A percentile compares a stretch with the other conserved stretches of the same genome.
Evolutionary conservation across 2,113 vertebrate genomes (phyloP).

Genomic region (Callospermophilus lateralis): DNA sequence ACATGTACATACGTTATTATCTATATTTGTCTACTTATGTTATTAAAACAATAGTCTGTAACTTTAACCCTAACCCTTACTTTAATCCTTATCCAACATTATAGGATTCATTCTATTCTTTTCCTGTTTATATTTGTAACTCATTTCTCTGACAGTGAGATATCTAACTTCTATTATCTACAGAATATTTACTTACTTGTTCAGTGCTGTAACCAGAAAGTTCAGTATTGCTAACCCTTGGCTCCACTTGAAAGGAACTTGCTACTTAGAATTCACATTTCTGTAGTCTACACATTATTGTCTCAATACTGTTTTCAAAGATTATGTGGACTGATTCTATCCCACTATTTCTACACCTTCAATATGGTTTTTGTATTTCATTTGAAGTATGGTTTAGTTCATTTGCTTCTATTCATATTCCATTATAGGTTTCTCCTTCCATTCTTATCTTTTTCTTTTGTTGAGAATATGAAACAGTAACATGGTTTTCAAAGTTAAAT

Average conservation of each 20-base stretch:
- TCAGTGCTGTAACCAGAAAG: background rate
- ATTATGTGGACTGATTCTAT: background rate
- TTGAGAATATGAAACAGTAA: background rate
- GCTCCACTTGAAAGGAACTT: background rate
- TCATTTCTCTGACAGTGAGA: background rate
- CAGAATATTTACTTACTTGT: background rate
- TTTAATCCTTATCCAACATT: background rate
- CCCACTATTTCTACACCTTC: background rate
- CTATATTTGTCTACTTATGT: background rate
- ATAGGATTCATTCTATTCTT: background rate
- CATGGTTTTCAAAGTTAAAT: background rate
- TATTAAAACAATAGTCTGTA: background rate
- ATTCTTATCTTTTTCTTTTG: background rate
- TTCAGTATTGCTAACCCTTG: background rate
- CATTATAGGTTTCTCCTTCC: background rate
- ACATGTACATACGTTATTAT: background rate
- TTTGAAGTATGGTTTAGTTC: background rate
- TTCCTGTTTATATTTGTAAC: background rate
- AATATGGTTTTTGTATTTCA: background rate
- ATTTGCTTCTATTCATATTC: constrained; percentile 1
- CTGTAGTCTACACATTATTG: background rate
- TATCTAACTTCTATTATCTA: background rate
- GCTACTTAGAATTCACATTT: background rate
- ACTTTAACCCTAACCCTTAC: background rate
- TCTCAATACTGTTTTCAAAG: background rate